phyloP scores from a whole-genome alignment of 2,888 invertebrate genomes.

The Lasioglossum vierecki region DNA sequence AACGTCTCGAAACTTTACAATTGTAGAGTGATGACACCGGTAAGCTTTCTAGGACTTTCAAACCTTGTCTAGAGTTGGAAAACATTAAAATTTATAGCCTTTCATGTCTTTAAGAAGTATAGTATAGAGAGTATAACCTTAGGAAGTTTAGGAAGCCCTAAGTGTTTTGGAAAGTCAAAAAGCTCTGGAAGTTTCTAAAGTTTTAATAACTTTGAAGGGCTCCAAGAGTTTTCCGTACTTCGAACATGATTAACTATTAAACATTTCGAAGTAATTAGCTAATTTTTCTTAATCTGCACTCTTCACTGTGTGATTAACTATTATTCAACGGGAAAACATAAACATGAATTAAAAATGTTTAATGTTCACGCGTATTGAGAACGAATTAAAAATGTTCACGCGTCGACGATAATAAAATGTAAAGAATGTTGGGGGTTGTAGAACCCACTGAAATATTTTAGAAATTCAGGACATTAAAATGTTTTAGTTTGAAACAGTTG shows the following conservation, averaged over 20 bases:
- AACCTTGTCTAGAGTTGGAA: not conserved
- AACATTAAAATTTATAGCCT: not conserved
- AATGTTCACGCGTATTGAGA: not conserved
- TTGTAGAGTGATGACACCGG: not conserved
- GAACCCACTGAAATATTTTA: not conserved
- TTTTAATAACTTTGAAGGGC: not conserved
- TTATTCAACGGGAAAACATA: not conserved
- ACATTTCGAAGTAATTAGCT: not conserved
- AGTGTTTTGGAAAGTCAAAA: not conserved
- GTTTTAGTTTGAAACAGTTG: not conserved
- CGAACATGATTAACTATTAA: not conserved
- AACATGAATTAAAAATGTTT: not conserved
- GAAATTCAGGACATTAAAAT: not conserved
- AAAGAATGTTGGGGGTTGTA: not conserved
- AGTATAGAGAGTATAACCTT: not conserved
- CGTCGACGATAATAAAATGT: not conserved
- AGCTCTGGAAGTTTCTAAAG: not conserved
- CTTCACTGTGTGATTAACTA: not conserved
- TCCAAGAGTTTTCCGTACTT: not conserved
- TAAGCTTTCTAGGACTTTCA: not conserved
- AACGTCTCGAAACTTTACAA: not conserved
- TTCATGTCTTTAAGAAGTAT: not conserved
- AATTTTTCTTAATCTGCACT: not conserved
- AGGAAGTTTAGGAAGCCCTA: not conserved
- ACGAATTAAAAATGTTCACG: not conserved